Percentiles rank a stretch among this genome's conserved stretches.
Conservation (phyloP, 2,797 vertebrate species). For the Cirrhinus molitorella region DNA sequence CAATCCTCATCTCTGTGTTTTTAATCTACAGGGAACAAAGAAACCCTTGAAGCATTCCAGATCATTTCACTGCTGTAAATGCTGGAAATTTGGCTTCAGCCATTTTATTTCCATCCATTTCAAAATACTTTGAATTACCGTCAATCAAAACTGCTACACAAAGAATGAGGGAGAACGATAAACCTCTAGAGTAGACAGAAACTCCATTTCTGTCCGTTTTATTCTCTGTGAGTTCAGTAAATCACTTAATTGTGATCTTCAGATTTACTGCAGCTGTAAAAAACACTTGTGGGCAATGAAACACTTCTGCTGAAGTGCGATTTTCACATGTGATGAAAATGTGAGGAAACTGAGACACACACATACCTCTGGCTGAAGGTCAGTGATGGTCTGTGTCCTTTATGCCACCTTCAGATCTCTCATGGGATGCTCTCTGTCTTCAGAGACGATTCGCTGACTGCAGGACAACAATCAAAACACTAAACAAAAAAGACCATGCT, state of each 20-base stretch:
- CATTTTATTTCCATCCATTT: neutral
- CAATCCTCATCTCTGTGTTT: constrained; percentile 50
- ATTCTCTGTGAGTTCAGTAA: neutral
- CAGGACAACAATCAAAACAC: neutral
- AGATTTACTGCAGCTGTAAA: neutral
- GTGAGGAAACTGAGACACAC: neutral
- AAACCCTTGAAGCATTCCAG: neutral
- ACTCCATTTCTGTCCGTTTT: neutral
- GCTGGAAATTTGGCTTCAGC: neutral
- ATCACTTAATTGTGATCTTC: neutral
- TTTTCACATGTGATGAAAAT: neutral
- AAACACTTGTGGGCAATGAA: neutral
- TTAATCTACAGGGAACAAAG: constrained; percentile 40
- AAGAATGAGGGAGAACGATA: neutral
- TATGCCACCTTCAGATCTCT: neutral
- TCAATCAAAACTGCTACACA: neutral
- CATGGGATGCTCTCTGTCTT: constrained; percentile 11
- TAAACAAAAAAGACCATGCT: too few relatives aligned
- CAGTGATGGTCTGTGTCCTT: neutral
- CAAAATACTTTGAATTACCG: too few relatives aligned
- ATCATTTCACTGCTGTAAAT: neutral
- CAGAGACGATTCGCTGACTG: constrained; percentile 32
- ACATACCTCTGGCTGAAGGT: neutral
- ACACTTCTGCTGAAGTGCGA: neutral
- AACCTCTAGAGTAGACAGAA: neutral